A percentile compares a stretch with the other conserved stretches of the same genome.
These are phyloP conservation scores for Metellina segmentata DNA, from an alignment of 2,888 invertebrate genomes.

Conservation along the genomic window DNA sequence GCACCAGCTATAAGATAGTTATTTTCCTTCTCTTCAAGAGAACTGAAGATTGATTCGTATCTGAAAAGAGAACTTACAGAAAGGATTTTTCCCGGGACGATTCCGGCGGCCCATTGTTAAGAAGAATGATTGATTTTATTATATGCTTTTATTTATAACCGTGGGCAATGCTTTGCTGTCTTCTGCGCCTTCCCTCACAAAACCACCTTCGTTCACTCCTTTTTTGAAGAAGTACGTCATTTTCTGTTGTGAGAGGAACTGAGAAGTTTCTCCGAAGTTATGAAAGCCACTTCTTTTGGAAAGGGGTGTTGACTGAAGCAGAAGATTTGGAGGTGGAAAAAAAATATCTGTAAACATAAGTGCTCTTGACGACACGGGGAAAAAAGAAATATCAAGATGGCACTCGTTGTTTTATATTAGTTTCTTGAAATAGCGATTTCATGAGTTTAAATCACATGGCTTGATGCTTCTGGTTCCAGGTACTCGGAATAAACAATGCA, in stretches of 20 bases:
- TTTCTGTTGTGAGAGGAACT: slow-evolving; percentile 1
- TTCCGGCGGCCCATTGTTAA: slow-evolving; percentile 39
- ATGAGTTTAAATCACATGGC: not conserved
- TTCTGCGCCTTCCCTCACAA: slow-evolving; percentile 14
- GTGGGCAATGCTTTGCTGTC: slow-evolving; percentile 8
- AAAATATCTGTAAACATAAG: not conserved
- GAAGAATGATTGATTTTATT: slow-evolving; percentile 63
- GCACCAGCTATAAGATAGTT: not conserved
- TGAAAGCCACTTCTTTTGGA: not conserved
- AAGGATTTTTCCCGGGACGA: not conserved
- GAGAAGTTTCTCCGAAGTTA: not conserved
- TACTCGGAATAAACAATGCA: not conserved
- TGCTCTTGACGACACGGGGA: not conserved
- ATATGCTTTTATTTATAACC: slow-evolving; percentile 62
- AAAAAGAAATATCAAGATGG: not conserved
- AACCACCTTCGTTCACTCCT: slow-evolving; percentile 15
- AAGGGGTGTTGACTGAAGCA: not conserved
- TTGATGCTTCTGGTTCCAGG: not conserved
- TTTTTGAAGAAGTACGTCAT: slow-evolving; percentile 19
- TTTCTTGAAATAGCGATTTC: not conserved
- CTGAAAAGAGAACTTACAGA: slow-evolving; percentile 27
- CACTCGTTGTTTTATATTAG: not conserved
- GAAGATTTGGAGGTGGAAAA: not conserved
- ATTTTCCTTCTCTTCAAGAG: not conserved
- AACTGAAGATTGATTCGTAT: slow-evolving; percentile 55